Percentiles rank a stretch among this genome's conserved stretches.
These are phyloP conservation scores for Lytechinus variegatus DNA, from an alignment of 35 echinoderm and acorn worm genomes.

Conservation along the genomic window DNA sequence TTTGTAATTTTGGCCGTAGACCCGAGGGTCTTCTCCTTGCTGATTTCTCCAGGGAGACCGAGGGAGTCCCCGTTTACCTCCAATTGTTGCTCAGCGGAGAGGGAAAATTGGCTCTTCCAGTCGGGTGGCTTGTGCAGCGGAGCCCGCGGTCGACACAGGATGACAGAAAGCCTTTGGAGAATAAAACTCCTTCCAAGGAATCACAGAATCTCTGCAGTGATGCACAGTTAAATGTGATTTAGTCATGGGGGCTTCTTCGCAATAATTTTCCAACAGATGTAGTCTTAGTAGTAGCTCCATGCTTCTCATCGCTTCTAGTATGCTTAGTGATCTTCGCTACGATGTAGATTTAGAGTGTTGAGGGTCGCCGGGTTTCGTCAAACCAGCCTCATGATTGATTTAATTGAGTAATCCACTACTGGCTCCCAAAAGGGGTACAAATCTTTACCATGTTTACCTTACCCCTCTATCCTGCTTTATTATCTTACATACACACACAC, in stretches of 20 bases:
- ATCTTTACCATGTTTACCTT: slow-evolving; percentile 18
- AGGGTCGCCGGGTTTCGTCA: background rate
- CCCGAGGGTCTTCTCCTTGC: background rate
- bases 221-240: slow-evolving; percentile 43
- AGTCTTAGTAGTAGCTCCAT: background rate
- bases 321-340: background rate
- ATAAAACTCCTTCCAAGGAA: background rate
- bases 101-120: slow-evolving; percentile 41
- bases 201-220: background rate
- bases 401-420: background rate
- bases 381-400: slow-evolving; percentile 36
- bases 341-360: background rate
- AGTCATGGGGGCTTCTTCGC: slow-evolving; percentile 19
- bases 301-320: background rate
- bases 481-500: background rate
- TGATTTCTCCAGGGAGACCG: slow-evolving; percentile 33
- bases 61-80: slow-evolving; percentile 40
- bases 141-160: slow-evolving; percentile 6
- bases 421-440: slow-evolving; percentile 29
- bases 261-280: slow-evolving; percentile 45
- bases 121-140: slow-evolving; percentile 38
- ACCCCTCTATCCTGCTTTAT: background rate
- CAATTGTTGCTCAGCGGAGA: slow-evolving; percentile 51
- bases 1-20: slow-evolving; percentile 47
- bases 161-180: slow-evolving; percentile 31